Base-by-base conservation (phyloP, 2,888 invertebrate species). In the Lottia gigantea region DNA sequence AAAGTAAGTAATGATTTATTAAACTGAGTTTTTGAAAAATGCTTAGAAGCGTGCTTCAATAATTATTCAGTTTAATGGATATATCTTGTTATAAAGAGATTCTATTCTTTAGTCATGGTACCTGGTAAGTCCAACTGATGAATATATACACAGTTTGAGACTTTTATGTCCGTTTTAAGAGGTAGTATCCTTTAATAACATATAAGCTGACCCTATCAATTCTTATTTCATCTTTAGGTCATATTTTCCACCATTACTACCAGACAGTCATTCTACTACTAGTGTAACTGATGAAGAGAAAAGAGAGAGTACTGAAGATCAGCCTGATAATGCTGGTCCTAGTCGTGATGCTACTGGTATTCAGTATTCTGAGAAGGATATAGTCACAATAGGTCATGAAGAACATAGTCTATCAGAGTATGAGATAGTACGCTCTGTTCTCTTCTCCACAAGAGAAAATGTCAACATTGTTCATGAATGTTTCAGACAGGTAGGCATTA, bases 401-500 rank as follows among this genome's bases (percentile, higher is more conserved):
- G 84, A 82, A 25, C 84, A 86, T 70, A 80, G 80, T 46, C 71
- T 77, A 47, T 76, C 83, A 6, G 86, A 87, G 71, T 83, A 86
- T 67, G 85, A 85, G 67, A 93, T 96, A 70, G 96, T 96, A 0
- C 92, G 95, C 64, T 94, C 95, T 82, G 96, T 97, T 23, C 90
- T 98, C 62, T 96, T 95, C 86, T 92, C 93, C 45, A 94, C 93
- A 61, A 92, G 96, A 65, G 95, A 96, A 79, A 96, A 97, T 88
- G 93, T 98, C 8, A 96, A 98, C 90, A 95, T 98, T 86, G 93
- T 97, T 45, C 95, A 97, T 84, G 98, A 98, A 90, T 92, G 97
- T 71, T 94, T 96, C 87, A 92, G 97, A 45, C 96, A 97, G 90
- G 89, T 88, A 72, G 40, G 40, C 40, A 40, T 11, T 40, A 8